Evolutionary conservation across 2,797 vertebrate species (phyloP), one percentile per base, ranked within the genome.

Genomic region (Sciurus vulgaris): DNA sequence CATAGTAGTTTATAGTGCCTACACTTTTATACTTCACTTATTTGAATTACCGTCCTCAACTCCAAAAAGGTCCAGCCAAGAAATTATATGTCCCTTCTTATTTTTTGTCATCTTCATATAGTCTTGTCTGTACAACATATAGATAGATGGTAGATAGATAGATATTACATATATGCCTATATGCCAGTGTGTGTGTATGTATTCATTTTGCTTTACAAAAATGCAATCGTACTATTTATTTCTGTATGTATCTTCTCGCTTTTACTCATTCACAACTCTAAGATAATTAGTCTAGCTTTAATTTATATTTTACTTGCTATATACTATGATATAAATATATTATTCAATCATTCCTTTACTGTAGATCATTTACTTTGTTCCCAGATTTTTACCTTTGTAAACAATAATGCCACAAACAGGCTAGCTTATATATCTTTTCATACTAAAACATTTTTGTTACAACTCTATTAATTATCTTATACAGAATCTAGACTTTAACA

Each of bases 391-490:
- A 63, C n/a, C 20, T 56, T 96, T 33, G 83, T 70, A 76, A 93
- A 82, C 47, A 79, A 89, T 73, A 86, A 92, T 79, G 54, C 20
- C 28, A 93, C 15, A 84, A 83, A n/a, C 20, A 91, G 86, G 18
- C 13, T 61, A 70, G 26, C 54, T 87, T 15, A 77, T 69, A 18
- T 91, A 41, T 89, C 1, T 65, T 90, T 94, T 72, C 0, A 35
- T 72, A 78, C 8, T 63, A 54, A 87, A 70, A 54, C 65, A 79
- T 61, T 76, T 59, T 82, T 63, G 38, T 59, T 92, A 69, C 4
- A 92, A 47, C 8, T 69, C 49, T 44, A 41, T 74, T 74, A 91
- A 87, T 96, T 85, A 17, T 44, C 6, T 69, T 74, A 69, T 69
- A 85, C 17, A 72, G 22, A 13, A 96, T 69, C 22, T 38, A 26